Percentiles rank a stretch among this genome's conserved stretches.
These are phyloP conservation scores for Halocaridina rubra DNA, from an alignment of 2,888 invertebrate species.

Conservation along the genomic window DNA sequence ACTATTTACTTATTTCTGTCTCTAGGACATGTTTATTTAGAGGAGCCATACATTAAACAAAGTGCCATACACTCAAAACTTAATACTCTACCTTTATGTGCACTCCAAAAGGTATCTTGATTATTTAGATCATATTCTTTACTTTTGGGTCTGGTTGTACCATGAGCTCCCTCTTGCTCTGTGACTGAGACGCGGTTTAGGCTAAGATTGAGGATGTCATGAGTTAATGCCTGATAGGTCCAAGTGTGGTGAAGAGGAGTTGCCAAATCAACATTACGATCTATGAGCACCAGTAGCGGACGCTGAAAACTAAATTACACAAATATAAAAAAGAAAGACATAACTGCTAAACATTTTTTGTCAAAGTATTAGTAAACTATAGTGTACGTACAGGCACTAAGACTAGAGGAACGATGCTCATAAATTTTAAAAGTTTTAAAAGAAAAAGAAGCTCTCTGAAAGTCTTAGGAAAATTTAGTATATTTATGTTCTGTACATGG, in stretches of 20 bases:
- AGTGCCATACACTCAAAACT: too few relatives aligned
- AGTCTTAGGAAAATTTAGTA: too few relatives aligned
- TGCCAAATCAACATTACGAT: conserved; percentile 94
- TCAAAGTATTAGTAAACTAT: too few relatives aligned
- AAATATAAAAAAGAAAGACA: background rate
- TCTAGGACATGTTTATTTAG: too few relatives aligned
- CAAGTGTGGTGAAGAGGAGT: conserved; percentile 99
- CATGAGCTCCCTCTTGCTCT: conserved; percentile 71
- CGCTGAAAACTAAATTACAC: conserved; percentile 85
- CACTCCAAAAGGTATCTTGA: conserved; percentile 91
- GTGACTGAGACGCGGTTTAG: conserved; percentile 85
- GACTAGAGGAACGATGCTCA: too few relatives aligned
- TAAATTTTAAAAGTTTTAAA: too few relatives aligned
- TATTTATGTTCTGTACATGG: too few relatives aligned
- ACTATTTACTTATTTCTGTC: too few relatives aligned
- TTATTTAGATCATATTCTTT: conserved; percentile 91
- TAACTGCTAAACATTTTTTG: too few relatives aligned
- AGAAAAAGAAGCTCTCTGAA: too few relatives aligned
- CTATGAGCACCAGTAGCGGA: conserved; percentile 90
- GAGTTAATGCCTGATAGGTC: conserved; percentile 98
- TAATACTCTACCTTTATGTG: conserved; percentile 92
- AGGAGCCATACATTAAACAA: too few relatives aligned
- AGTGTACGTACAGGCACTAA: too few relatives aligned
- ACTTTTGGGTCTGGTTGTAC: conserved; percentile 74
- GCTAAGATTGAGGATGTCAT: conserved; percentile 93